Base-by-base conservation (phyloP, 2,888 invertebrate species). In the Quadriops clusia region DNA sequence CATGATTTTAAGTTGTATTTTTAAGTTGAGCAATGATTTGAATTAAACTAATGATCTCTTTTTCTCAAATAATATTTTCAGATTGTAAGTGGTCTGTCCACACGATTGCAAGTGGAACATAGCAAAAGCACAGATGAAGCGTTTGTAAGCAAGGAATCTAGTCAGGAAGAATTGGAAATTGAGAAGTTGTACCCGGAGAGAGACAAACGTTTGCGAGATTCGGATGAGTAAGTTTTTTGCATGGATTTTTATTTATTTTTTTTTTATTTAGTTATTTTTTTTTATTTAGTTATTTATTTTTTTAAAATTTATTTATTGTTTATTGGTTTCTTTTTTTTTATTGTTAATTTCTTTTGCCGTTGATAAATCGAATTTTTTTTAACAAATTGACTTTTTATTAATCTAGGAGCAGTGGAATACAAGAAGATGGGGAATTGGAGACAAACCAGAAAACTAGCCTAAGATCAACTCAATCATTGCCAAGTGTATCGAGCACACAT, bases 361-460 rank as follows among this genome's bases (percentile, higher is more conserved):
- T 26, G 16, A 25, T 17, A 10, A 26, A 18, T 23, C 18, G 27
- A 29, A 25, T 20, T 30, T 32, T 36, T 31, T 25, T n/a, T n/a
- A n/a, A n/a, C n/a, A n/a, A n/a, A n/a, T n/a, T 29, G 33, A 15
- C 9, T 36, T 32, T 38, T 35, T 25, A 23, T 39, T 28, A 37
- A 49, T 50, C 17, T 45, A 68, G 68, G 55, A 69, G 68, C 47
- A 68, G 69, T 51, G 68, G 69, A 37, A 64, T 68, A 39, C 61
- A 67, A 43, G 71, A 70, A 41, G 70, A 70, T 40, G 64, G 63
- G 24, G 70, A 70, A 39, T 50, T 63, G 10, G 70, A 71, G 33
- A 53, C 46, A 3, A 40, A 48, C 18, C 51, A 51, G 34, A 56
- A 57, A 41, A 35, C 49, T 17, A 45, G 46, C 28, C 42, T 60